Evolutionary conservation across 2,888 invertebrate species (phyloP), one percentile per base, ranked within the genome.

Genomic region (Watsonalla cultraria): DNA sequence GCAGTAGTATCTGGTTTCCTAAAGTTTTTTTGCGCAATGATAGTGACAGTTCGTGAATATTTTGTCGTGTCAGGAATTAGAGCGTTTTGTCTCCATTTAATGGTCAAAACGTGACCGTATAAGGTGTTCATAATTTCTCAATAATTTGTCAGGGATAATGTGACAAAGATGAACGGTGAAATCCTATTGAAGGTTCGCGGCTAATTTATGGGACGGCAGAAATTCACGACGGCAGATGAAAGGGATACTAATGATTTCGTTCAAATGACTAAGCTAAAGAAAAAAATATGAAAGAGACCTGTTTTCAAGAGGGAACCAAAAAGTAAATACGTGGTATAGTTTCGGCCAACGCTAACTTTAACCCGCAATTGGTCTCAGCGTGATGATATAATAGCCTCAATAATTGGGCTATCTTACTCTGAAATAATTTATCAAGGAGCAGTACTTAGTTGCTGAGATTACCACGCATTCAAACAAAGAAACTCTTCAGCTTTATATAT

Each of bases 1-100:
- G 62, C 66, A 68, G 66, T 55, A 52, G 46, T 63, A 59, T 53
- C 56, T 58, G 59, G 24, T 63, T 68, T 60, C 63, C 65, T 70
- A 58, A 59, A 62, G 66, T 77, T 86, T 86, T 87, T 90, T 90
- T 90, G 90, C 90, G 90, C 88, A 90, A 90, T 89, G 90, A 90
- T 87, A 89, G 70, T 76, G 68, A 61, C 65, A 64, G 82, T 86
- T 82, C 90, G 90, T 90, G 90, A 78, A 88, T 86, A 88, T 87
- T 84, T 76, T 77, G 80, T 80, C 80, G 77, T 74, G 77, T 78
- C 76, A 81, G 87, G 90, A 86, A 87, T 90, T 90, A 90, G 83
- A 70, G 63, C 76, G 86, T 88, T 90, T 89, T 90, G 89, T 89
- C 89, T 88, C 82, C 86, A 60, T 85, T 71, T 90, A 90, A 90